Conservation (phyloP, 2,888 invertebrate genomes). For the Noctuana brunneofusca region DNA sequence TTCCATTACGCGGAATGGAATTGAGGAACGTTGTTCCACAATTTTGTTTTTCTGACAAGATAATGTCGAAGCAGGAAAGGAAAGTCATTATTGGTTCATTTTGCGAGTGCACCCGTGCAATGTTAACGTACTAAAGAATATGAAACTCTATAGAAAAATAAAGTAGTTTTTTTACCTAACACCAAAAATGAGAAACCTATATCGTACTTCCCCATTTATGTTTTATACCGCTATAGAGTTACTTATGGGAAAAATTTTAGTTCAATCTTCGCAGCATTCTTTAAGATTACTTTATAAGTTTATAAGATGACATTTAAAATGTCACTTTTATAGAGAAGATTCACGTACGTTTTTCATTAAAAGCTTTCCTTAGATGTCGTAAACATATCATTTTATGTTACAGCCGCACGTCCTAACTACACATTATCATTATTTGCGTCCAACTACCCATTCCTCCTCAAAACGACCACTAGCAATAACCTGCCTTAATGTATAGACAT, state of each 20-base stretch:
- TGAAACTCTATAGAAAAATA: no score
- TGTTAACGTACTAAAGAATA: neutral
- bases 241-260: no score
- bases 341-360: neutral
- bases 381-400: slow-evolving; percentile 23
- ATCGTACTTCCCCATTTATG: neutral
- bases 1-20: slow-evolving; percentile 33
- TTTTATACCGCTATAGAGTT: no score
- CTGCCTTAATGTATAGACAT: slow-evolving; percentile 19
- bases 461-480: slow-evolving; percentile 39
- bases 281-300: no score
- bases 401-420: slow-evolving; percentile 32
- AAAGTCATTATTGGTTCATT: neutral
- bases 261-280: no score
- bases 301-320: no score
- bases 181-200: neutral
- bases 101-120: neutral
- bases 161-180: no score
- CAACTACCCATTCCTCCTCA: slow-evolving; percentile 57
- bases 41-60: slow-evolving; percentile 16
- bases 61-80: slow-evolving; percentile 2
- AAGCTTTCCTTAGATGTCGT: slow-evolving; percentile 3
- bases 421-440: slow-evolving; percentile 54
- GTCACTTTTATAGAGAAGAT: no score
- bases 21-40: slow-evolving; percentile 28